phyloP scores from a whole-genome alignment of 1,140 invertebrate species.

The Cataglyphis hispanica region DNA sequence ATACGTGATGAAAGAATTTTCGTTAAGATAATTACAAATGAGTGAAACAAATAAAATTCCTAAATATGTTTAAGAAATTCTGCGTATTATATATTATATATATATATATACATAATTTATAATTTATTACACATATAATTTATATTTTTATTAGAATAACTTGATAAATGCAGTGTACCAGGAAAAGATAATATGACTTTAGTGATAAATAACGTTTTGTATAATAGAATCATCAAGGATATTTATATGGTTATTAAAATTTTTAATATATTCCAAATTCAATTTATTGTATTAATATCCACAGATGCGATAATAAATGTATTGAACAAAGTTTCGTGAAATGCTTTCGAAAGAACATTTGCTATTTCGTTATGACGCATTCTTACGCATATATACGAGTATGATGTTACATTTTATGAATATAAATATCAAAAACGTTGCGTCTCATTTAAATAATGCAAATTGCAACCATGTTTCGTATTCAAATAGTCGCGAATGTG shows the following conservation, averaged over 20 bases:
- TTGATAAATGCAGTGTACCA: background rate
- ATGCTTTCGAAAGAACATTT: background rate
- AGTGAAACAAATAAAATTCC: background rate
- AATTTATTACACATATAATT: background rate
- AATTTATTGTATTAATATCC: background rate
- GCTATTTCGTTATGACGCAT: background rate
- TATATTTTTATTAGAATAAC: background rate
- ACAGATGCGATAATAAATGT: background rate
- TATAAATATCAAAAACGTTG: slow-evolving; percentile 11
- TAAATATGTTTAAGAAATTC: slow-evolving; percentile 8
- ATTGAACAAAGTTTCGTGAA: background rate
- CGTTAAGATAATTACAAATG: background rate
- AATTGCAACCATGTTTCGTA: slow-evolving; percentile 1
- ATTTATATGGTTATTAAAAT: background rate
- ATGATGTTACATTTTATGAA: slow-evolving; percentile 1
- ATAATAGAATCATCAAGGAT: background rate
- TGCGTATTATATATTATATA: too few relatives aligned
- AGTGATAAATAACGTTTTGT: background rate
- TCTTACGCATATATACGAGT: background rate
- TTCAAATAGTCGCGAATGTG: slow-evolving; percentile 9
- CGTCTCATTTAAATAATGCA: slow-evolving; percentile 47
- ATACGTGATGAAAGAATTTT: background rate
- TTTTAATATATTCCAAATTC: background rate
- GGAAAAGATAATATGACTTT: background rate
- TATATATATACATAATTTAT: background rate